Evolutionary conservation across 2,113 vertebrate genomes (phyloP).

Genomic region (Crocuta crocuta): DNA sequence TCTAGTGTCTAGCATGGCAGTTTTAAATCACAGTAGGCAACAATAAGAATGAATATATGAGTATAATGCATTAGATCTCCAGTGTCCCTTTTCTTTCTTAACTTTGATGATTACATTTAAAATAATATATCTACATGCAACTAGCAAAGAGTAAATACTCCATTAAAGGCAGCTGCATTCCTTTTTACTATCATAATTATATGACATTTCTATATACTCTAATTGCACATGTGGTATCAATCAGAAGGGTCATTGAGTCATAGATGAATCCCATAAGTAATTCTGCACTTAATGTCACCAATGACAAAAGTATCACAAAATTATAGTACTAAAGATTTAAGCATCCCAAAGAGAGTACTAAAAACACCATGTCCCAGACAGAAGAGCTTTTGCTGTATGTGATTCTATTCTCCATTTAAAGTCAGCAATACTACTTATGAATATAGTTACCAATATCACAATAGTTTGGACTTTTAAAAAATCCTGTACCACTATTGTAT

Average conservation of each 20-base stretch:
- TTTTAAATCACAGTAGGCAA: background rate
- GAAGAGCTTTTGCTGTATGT: background rate
- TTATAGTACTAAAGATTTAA: constrained; percentile 26
- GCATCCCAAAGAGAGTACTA: background rate
- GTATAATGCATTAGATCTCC: background rate
- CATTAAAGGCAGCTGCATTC: constrained; percentile 2
- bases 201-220: constrained; percentile 61
- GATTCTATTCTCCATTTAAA: constrained; percentile 20
- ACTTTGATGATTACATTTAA: constrained; percentile 38
- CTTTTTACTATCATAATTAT: constrained; percentile 54
- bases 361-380: background rate
- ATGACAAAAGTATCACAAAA: constrained; percentile 62
- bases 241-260: constrained; percentile 54
- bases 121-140: constrained; percentile 43
- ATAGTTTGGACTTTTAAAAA: background rate
- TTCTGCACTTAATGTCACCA: background rate
- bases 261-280: background rate
- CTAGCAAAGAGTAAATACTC: constrained; percentile 17
- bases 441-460: background rate
- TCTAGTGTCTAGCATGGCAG: background rate
- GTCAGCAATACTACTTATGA: background rate
- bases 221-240: constrained; percentile 41
- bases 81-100: constrained; percentile 39
- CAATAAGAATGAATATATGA: background rate
- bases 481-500: background rate